Percentiles rank a stretch among this genome's conserved stretches.
Conservation (phyloP, 2,888 invertebrate genomes). For the Patella ulyssiponensis region DNA sequence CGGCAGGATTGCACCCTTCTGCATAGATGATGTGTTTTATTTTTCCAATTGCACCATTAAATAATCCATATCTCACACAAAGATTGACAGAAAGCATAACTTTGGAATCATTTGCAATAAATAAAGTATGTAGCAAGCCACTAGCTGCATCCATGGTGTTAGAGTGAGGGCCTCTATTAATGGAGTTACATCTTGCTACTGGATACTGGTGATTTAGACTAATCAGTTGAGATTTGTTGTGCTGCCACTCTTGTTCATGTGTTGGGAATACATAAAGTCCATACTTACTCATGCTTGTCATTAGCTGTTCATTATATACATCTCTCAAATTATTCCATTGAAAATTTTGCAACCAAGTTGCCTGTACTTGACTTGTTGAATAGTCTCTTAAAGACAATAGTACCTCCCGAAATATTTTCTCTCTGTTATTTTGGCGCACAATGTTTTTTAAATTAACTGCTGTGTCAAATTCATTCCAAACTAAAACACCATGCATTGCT, state of each 20-base stretch:
- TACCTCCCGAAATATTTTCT: constrained; percentile 24
- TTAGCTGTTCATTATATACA: constrained; percentile 21
- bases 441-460: constrained; percentile 31
- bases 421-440: constrained; percentile 28
- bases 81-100: constrained; percentile 41
- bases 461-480: constrained; percentile 37
- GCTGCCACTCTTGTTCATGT: constrained; percentile 32
- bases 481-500: constrained; percentile 36
- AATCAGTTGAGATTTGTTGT: constrained; percentile 32
- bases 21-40: constrained; percentile 40
- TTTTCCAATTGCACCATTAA: constrained; percentile 40
- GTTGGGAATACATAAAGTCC: constrained; percentile 39
- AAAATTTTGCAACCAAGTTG: not conserved
- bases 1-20: constrained; percentile 26
- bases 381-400: constrained; percentile 16
- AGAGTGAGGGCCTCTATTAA: not conserved
- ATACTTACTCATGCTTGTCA: constrained; percentile 25
- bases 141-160: not conserved
- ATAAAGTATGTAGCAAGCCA: constrained; percentile 31
- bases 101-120: constrained; percentile 30
- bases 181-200: constrained; percentile 23
- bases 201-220: constrained; percentile 30
- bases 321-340: not conserved
- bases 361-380: not conserved
- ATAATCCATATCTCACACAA: constrained; percentile 37